Percentiles rank a stretch among this genome's conserved stretches.
These are phyloP conservation scores for Aegotheles bennettii DNA, from an alignment of 2,113 vertebrate species.

Conservation along the genomic window DNA sequence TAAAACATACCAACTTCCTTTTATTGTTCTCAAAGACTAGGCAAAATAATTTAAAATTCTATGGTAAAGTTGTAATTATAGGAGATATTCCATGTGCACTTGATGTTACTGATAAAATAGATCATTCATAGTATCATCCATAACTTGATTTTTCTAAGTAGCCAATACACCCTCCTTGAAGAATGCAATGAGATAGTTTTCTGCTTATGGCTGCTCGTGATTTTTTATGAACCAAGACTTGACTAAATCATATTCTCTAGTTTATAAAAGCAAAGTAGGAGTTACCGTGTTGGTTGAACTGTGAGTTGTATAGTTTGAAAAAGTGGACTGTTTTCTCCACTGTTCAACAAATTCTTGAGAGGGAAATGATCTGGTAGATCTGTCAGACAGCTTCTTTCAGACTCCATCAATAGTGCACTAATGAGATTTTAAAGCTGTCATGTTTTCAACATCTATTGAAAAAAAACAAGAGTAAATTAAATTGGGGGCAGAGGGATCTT, in stretches of 20 bases:
- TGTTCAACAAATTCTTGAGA: not conserved
- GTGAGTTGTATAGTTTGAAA: not conserved
- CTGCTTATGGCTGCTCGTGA: not conserved
- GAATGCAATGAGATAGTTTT: not conserved
- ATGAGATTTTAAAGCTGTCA: not conserved
- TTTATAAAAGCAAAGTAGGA: not conserved
- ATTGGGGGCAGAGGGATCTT: not conserved
- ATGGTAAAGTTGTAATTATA: not conserved
- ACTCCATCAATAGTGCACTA: not conserved
- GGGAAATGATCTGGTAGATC: not conserved
- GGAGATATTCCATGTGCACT: not conserved
- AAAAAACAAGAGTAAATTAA: not conserved
- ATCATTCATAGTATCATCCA: not conserved
- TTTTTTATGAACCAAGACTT: not conserved
- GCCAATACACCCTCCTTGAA: not conserved
- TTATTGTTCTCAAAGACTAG: not conserved
- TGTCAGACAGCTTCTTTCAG: not conserved
- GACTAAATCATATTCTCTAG: not conserved
- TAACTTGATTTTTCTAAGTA: not conserved
- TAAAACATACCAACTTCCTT: not conserved
- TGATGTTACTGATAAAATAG: not conserved
- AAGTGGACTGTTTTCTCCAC: not conserved
- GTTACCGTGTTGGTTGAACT: not conserved
- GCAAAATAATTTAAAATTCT: not conserved
- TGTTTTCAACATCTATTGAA: not conserved